Percentiles rank a stretch among this genome's conserved stretches.
phyloP scores from a whole-genome alignment of 1,140 invertebrate genomes.

The Venturia canescens region DNA sequence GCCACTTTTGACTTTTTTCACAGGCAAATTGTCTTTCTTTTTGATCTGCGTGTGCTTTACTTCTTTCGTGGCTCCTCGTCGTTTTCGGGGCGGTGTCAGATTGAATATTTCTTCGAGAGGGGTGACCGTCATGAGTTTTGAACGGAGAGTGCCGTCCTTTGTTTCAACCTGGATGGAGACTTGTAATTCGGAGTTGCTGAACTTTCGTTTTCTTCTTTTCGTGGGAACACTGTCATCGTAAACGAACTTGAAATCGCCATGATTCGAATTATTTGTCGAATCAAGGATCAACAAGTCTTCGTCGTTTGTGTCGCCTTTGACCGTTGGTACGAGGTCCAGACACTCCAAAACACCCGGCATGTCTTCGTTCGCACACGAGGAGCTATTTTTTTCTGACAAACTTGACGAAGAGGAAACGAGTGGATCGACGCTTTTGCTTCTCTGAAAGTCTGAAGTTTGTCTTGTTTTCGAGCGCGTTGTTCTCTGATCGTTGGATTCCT shows the following conservation, averaged over 20 bases:
- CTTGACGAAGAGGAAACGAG: not conserved
- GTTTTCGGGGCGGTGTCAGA: slow-evolving; percentile 58
- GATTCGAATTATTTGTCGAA: not conserved
- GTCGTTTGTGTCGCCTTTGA: slow-evolving; percentile 60
- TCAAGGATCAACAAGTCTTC: not conserved
- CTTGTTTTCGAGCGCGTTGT: slow-evolving; percentile 58
- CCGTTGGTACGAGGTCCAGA: slow-evolving; percentile 68
- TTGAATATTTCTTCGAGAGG: slow-evolving; percentile 67
- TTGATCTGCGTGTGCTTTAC: not conserved
- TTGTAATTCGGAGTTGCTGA: slow-evolving; percentile 62
- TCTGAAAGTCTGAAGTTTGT: slow-evolving; percentile 49
- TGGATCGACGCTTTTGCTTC: slow-evolving; percentile 34
- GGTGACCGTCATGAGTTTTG: slow-evolving; percentile 57
- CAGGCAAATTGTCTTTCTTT: not conserved
- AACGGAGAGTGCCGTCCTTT: slow-evolving; percentile 54
- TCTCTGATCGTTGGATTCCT: slow-evolving; percentile 65
- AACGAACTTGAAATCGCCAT: slow-evolving; percentile 58
- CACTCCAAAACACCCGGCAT: slow-evolving; percentile 69
- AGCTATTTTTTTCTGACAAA: slow-evolving; percentile 24
- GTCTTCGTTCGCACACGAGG: slow-evolving; percentile 48
- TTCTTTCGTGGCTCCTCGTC: slow-evolving; percentile 44
- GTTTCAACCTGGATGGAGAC: slow-evolving; percentile 53
- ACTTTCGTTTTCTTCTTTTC: slow-evolving; percentile 63
- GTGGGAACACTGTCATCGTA: slow-evolving; percentile 65
- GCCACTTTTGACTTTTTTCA: not conserved